Base-by-base conservation (phyloP, 1,140 invertebrate species). In the Megathymus violae region DNA sequence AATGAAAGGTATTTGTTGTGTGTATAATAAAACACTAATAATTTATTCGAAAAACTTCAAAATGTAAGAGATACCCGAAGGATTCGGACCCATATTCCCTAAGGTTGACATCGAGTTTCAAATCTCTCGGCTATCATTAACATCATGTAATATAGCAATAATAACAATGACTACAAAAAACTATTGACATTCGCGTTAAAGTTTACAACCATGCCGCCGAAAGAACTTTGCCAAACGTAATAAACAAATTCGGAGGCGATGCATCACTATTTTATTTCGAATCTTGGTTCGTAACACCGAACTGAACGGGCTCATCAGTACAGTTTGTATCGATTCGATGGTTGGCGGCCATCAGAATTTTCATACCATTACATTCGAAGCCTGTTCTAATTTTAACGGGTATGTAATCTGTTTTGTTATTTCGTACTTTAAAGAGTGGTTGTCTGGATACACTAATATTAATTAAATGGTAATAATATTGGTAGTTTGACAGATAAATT, bases 221-320 rank as follows among this genome's bases (percentile, higher is more conserved):
- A 44, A 52, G 56, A 66, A 64, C 72, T 74, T 54, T 66, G 79
- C 81, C 81, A 86, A 84, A 78, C 58, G 64, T 64, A 84, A 84
- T 80, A 86, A 86, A 84, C 83, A 84, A 63, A 66, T n/a, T n/a
- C 36, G 50, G 78, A 80, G 77, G 58, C 76, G 69, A 74, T 76
- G 76, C 68, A 75, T 75, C 68, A 67, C 67, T 78, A 81, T 84
- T 85, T 87, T 85, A 78, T 78, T 79, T 71, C 73, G 71, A 76
- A 76, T 84, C 75, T n/a, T n/a, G n/a, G n/a, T 77, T 71, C 66
- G 62, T 65, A 47, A 67, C 59, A 63, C 71, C 19, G n/a, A 22
- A 22, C 19, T 22, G 19, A 22, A 2, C 62, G 54, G 62, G 62
- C 73, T 76, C 71, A 67, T 76, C 77, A 81, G 78, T 83, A 65